Base-by-base conservation (phyloP, 2,113 vertebrate genomes). In the Diphyllodes magnificus region DNA sequence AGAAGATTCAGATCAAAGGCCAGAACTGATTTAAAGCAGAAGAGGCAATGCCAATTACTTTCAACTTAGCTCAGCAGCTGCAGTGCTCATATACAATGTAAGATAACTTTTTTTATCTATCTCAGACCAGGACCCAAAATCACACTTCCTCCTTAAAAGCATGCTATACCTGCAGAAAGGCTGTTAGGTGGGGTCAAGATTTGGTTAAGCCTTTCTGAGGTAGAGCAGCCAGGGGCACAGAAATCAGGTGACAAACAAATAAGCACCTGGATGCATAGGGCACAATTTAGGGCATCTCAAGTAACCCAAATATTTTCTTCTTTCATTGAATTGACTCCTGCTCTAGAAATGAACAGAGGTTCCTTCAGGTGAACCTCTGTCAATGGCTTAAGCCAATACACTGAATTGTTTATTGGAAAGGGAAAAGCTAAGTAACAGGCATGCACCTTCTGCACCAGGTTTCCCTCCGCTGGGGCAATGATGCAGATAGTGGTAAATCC, bases 1-100 rank as follows among this genome's bases (percentile, higher is more conserved):
- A 59, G 33, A 83, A 28, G 13, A 73, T 93, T 80, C 54, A 45
- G 31, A 60, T 86, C 60, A 86, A 96, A 75, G 42, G 9, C 30
- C 35, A 76, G 44, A 20, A 64, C 2, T 85, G 13, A 85, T 40
- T 88, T 82, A 76, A 94, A 15, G n/a, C 37, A 73, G 83, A 80
- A 65, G 12, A 88, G 40, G 37, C 1, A 3, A 56, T 37, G 31
- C 10, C 25, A 71, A 7, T 24, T 12, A 39, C 28, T 72, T 85
- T 50, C 17, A 78, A 10, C 28, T 80, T 65, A 63, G 24, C 23
- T 90, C 40, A 44, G 49, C 59, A 68, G 37, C 23, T 57, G 3
- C 61, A 64, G 1, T 53, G 57, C 12, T 65, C 10, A 49, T 23
- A 9, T 56, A 9, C 1, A 0, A 47, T 3, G 35, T 17, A 65